Percentiles rank a stretch among this genome's conserved stretches.
Conservation (phyloP, 1,140 invertebrate genomes). For the Hypothenemus hampei region DNA sequence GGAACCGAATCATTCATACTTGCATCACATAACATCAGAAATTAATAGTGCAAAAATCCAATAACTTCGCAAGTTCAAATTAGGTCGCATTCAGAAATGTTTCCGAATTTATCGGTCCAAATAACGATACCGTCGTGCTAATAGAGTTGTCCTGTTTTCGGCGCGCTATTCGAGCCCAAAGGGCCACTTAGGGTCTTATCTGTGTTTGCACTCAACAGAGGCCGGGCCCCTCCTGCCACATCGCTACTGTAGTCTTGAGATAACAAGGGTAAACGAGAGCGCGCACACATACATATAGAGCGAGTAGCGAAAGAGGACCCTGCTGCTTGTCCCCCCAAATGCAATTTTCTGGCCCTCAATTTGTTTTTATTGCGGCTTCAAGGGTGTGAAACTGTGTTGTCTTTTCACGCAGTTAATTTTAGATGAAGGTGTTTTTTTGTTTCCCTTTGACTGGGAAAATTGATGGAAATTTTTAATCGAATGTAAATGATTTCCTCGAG, state of each 20-base stretch:
- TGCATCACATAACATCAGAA: no score
- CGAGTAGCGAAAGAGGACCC: no score
- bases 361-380: constrained; percentile 24
- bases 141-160: constrained; percentile 33
- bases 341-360: constrained; percentile 21
- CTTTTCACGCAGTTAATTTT: constrained; percentile 12
- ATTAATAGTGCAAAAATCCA: no score
- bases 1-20: no score
- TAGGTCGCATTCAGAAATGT: no score
- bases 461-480: neutral
- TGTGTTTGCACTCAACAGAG: constrained; percentile 31
- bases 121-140: constrained; percentile 21
- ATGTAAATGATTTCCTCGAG: no score
- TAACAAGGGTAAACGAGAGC: constrained; percentile 30
- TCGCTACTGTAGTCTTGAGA: constrained; percentile 35
- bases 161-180: constrained; percentile 18
- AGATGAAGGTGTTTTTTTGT: neutral
- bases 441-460: neutral
- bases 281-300: constrained; percentile 21
- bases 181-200: constrained; percentile 31
- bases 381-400: constrained; percentile 18
- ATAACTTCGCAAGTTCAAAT: no score
- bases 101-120: neutral
- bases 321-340: constrained; percentile 7
- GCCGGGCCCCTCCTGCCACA: constrained; percentile 25